A percentile compares a stretch with the other conserved stretches of the same genome.
phyloP scores from a whole-genome alignment of 2,113 vertebrate species.

The Pteropus alecto region DNA sequence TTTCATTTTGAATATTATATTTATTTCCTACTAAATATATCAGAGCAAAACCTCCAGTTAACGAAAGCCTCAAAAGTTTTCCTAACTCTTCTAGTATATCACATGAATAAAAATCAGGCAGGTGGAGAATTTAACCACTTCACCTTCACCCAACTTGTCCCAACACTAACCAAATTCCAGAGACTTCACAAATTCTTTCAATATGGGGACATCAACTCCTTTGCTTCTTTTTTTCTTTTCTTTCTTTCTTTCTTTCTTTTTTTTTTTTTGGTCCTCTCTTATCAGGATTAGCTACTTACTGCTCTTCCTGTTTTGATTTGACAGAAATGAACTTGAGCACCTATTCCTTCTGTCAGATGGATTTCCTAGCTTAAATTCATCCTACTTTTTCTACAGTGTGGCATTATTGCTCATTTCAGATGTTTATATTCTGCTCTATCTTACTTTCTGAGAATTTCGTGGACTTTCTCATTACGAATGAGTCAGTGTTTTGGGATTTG shows the following conservation, averaged over 20 bases:
- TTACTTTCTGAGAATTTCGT: slow-evolving; percentile 30
- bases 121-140: not conserved
- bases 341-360: slow-evolving; percentile 3
- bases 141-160: not conserved
- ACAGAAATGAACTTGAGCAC: slow-evolving; percentile 1
- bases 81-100: not conserved
- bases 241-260: not conserved
- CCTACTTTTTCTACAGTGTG: not conserved
- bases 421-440: not conserved
- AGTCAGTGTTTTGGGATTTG: slow-evolving; percentile 35
- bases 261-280: not conserved
- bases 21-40: slow-evolving; percentile 47
- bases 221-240: not conserved
- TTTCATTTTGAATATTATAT: slow-evolving; percentile 32
- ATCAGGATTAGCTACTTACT: not conserved
- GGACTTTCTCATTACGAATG: not conserved
- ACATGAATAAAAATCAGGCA: not conserved
- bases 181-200: not conserved
- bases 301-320: slow-evolving; percentile 43
- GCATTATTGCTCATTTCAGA: not conserved
- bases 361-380: slow-evolving; percentile 23
- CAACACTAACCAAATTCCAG: not conserved
- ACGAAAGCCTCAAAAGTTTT: not conserved
- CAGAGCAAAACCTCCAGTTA: not conserved
- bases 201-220: not conserved